Percentiles rank a stretch among this genome's conserved stretches.
These are phyloP conservation scores for Zosterops pallidus DNA, from an alignment of 2,113 vertebrate genomes.

Conservation along the genomic window DNA sequence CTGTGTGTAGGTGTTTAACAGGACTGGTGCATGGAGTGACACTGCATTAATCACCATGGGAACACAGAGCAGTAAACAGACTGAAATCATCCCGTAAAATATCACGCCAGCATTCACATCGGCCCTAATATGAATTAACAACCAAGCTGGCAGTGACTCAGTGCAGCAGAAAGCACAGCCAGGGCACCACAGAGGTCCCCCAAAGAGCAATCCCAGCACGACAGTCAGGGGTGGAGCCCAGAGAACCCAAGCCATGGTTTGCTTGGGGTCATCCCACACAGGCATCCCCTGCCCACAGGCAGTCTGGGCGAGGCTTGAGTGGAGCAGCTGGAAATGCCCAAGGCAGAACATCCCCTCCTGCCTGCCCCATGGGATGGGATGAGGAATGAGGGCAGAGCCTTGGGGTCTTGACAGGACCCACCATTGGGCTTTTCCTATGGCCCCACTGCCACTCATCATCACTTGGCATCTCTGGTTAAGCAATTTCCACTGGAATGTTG, in stretches of 20 bases:
- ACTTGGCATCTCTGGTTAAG: background rate
- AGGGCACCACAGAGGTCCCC: background rate
- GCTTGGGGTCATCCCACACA: rapidly evolving
- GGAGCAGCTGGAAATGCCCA: background rate
- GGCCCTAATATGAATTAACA: background rate
- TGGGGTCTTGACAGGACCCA: background rate
- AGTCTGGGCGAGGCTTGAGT: background rate
- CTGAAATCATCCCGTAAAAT: conserved; percentile 38
- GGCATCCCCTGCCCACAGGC: background rate
- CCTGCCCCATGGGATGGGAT: rapidly evolving
- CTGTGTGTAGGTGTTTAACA: conserved; percentile 48
- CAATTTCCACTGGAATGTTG: rapidly evolving
- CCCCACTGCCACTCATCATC: background rate
- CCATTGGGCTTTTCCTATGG: rapidly evolving
- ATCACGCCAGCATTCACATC: background rate
- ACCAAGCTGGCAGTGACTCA: conserved; percentile 33
- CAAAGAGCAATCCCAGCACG: background rate
- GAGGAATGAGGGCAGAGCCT: background rate
- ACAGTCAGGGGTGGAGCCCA: rapidly evolving
- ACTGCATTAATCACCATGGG: conserved; percentile 53
- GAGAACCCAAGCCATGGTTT: background rate
- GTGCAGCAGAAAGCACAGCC: background rate
- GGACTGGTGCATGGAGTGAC: background rate
- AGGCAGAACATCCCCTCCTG: background rate
- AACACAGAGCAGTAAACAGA: conserved; percentile 37